A percentile compares a stretch with the other conserved stretches of the same genome.
Conservation (phyloP, 1,140 invertebrate genomes). For the Chrysomallon squamiferum region DNA sequence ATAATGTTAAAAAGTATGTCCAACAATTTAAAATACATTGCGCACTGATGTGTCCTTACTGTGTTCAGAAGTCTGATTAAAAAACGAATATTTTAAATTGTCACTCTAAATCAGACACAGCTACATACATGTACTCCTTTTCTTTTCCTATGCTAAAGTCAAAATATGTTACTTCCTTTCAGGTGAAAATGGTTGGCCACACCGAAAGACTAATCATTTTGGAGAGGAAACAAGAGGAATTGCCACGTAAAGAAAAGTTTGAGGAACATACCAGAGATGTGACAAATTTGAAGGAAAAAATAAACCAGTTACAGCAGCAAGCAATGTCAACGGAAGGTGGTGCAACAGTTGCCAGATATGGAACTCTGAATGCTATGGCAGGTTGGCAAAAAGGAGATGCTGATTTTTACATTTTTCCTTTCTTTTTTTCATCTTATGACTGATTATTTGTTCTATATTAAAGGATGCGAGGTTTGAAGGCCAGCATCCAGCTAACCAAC, state of each 20-base stretch:
- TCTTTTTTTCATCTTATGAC: not conserved
- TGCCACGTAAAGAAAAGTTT: slow-evolving; percentile 17
- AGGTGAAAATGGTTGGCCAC: slow-evolving; percentile 37
- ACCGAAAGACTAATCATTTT: slow-evolving; percentile 33
- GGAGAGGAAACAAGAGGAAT: slow-evolving; percentile 30
- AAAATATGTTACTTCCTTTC: slow-evolving; percentile 6
- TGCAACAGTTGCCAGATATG: slow-evolving; percentile 2
- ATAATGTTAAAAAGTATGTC: too few relatives aligned
- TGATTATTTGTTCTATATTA: not conserved
- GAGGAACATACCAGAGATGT: slow-evolving; percentile 17
- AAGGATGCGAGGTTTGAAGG: not conserved
- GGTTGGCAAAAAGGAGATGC: slow-evolving; percentile 1
- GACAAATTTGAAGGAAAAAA: slow-evolving; percentile 13
- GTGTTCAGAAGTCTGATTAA: too few relatives aligned
- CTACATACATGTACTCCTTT: too few relatives aligned
- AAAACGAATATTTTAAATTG: too few relatives aligned
- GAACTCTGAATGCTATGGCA: slow-evolving; percentile 12
- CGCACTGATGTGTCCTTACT: too few relatives aligned
- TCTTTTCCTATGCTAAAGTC: too few relatives aligned
- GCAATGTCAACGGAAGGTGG: slow-evolving; percentile 9
- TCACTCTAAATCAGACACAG: too few relatives aligned
- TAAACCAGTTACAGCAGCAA: slow-evolving; percentile 3
- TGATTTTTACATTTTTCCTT: not conserved
- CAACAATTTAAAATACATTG: too few relatives aligned
- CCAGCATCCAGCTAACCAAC: not conserved